Base-by-base conservation (phyloP, 2,888 invertebrate species). In the Drosophila borborema region DNA sequence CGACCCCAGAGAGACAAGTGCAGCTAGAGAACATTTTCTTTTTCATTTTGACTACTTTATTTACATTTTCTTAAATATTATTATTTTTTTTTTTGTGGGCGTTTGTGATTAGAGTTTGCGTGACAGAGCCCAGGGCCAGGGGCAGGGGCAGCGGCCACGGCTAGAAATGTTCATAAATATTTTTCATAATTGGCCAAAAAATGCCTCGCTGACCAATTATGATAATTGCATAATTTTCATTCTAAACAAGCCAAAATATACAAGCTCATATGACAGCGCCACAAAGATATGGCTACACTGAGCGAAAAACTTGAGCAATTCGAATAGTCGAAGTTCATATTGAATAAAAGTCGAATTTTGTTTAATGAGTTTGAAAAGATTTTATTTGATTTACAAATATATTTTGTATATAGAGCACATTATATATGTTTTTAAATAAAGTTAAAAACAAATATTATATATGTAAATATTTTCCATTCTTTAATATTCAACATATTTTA, bases 171-270 rank as follows among this genome's bases (percentile, higher is more conserved):
- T 77, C 70, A 83, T 70, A 86, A 86, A 86, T 77, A 85, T 77
- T 67, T 82, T 82, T 86, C 68, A 89, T 86, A 86, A 86, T 89
- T 86, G 89, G 79, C 89, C 87, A 82, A 81, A 81, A 55, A 55
- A 38, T 84, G 77, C 82, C 84, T 75, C 71, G 59, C 73, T 72
- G 78, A 74, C 79, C 86, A 86, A 86, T 86, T 86, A 86, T 89
- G 73, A 85, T 86, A 86, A 86, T 86, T 86, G 86, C 88, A 89
- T 86, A 82, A 89, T 89, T 89, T 75, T 72, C 81, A 68, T 85
- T 87, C 82, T 86, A 85, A 87, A 85, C 89, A 87, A 86, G 87
- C 82, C 72, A 75, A 80, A 85, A 82, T 53, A 82, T 53, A 79
- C 60, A 63, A 64, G 77, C 73, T 70, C 77, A 84, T 81, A 83